phyloP scores from a whole-genome alignment of 1,140 invertebrate species.

The Helicoverpa armigera region DNA sequence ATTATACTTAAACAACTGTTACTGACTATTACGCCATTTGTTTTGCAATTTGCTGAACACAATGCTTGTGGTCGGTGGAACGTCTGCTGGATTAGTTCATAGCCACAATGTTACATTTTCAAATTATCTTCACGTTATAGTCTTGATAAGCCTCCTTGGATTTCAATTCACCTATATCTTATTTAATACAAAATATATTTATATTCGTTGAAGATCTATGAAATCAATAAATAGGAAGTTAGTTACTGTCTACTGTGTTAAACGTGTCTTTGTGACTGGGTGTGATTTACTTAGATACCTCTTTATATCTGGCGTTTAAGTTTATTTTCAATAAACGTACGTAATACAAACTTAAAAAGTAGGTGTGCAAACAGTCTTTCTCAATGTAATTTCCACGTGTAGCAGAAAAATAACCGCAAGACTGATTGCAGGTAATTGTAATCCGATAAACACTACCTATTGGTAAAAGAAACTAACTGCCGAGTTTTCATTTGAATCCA shows the following conservation, averaged over 20 bases:
- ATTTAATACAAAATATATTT: no score
- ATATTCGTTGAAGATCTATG: no score
- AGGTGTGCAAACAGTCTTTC: not conserved
- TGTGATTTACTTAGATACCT: not conserved
- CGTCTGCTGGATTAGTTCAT: slow-evolving; percentile 47
- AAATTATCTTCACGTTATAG: slow-evolving; percentile 34
- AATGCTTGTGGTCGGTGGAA: slow-evolving; percentile 45
- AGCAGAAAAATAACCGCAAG: slow-evolving; percentile 24
- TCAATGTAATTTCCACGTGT: slow-evolving; percentile 34
- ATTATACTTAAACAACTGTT: slow-evolving; percentile 34
- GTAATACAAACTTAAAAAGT: not conserved
- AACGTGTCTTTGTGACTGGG: no score
- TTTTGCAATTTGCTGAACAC: slow-evolving; percentile 48
- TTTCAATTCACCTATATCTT: not conserved
- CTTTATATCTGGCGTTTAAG: slow-evolving; percentile 4
- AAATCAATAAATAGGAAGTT: no score
- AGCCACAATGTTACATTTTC: slow-evolving; percentile 42
- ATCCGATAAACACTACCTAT: slow-evolving; percentile 31
- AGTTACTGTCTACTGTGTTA: no score
- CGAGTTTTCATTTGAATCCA: slow-evolving; percentile 28
- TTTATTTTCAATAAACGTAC: slow-evolving; percentile 26
- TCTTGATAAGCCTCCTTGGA: slow-evolving; percentile 17
- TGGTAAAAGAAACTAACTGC: slow-evolving; percentile 20
- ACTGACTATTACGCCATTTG: slow-evolving; percentile 47
- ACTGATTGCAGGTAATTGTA: slow-evolving; percentile 25